Conservation (phyloP, 2,113 vertebrate species). For the Ptilorrhoa leucosticta region DNA sequence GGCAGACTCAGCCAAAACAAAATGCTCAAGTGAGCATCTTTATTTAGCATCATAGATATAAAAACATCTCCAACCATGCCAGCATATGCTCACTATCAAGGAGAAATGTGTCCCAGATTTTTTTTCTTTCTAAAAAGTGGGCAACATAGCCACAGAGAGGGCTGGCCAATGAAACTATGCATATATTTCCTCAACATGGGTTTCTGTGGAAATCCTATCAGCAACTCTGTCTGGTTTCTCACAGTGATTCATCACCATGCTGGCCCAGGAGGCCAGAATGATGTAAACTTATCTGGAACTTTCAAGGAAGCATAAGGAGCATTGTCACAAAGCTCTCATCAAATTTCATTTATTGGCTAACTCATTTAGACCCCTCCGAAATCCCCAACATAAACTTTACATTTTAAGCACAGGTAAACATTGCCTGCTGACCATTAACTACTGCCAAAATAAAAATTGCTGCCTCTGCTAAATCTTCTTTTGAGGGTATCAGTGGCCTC, state of each 20-base stretch:
- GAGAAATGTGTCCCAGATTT: neutral
- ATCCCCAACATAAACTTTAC: neutral
- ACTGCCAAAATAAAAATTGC: neutral
- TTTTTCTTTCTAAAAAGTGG: neutral
- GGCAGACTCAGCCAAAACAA: slow-evolving; percentile 33
- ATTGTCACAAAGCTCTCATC: neutral
- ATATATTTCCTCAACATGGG: neutral
- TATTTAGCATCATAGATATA: neutral
- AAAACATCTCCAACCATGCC: neutral
- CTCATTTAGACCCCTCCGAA: neutral
- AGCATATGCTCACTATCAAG: neutral
- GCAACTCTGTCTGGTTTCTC: neutral
- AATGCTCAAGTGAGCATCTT: slow-evolving; percentile 16
- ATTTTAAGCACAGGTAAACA: neutral
- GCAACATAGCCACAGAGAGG: neutral
- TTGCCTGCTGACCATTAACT: neutral
- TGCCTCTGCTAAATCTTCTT: neutral
- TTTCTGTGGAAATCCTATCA: neutral
- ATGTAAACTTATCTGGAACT: neutral
- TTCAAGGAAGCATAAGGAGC: neutral
- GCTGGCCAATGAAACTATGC: neutral
- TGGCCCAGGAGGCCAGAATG: neutral
- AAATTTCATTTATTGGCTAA: neutral
- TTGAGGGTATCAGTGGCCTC: neutral
- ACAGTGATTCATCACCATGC: neutral